phyloP scores from a whole-genome alignment of 2,888 invertebrate species.

The Atethmia centrago region DNA sequence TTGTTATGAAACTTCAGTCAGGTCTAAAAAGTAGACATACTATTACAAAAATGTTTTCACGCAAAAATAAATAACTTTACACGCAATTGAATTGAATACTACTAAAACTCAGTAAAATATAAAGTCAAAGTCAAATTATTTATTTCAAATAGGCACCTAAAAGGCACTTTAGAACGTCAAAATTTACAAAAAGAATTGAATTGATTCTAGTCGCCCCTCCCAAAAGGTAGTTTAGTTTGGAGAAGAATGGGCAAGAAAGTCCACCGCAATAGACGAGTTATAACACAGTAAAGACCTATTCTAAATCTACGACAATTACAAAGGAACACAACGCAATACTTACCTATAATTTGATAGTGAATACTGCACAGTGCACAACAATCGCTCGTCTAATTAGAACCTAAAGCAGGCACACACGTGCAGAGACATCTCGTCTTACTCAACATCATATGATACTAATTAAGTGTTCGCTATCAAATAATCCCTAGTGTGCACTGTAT shows the following conservation, averaged over 20 bases:
- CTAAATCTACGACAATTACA: constrained; percentile 3
- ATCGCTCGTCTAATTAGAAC: constrained; percentile 14
- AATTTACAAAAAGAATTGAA: too few relatives aligned
- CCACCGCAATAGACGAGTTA: too few relatives aligned
- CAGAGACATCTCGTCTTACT: constrained; percentile 16
- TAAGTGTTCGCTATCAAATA: constrained; percentile 52
- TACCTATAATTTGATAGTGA: not conserved
- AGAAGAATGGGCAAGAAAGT: too few relatives aligned
- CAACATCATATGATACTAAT: constrained; percentile 41
- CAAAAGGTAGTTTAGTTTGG: too few relatives aligned
- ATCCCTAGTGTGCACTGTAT: constrained; percentile 39
- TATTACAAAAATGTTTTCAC: too few relatives aligned
- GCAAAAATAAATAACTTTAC: not conserved
- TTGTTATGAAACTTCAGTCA: not conserved
- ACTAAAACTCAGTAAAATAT: too few relatives aligned
- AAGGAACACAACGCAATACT: not conserved
- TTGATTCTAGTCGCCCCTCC: too few relatives aligned
- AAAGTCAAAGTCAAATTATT: too few relatives aligned
- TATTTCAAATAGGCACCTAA: too few relatives aligned
- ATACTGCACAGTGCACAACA: constrained; percentile 1
- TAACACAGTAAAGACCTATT: not conserved
- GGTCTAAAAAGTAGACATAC: not conserved
- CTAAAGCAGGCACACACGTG: not conserved
- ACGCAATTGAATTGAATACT: not conserved
- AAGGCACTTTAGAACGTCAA: too few relatives aligned